phyloP scores from a whole-genome alignment of 2,113 vertebrate genomes.

The Epinephelus cyanopodus region DNA sequence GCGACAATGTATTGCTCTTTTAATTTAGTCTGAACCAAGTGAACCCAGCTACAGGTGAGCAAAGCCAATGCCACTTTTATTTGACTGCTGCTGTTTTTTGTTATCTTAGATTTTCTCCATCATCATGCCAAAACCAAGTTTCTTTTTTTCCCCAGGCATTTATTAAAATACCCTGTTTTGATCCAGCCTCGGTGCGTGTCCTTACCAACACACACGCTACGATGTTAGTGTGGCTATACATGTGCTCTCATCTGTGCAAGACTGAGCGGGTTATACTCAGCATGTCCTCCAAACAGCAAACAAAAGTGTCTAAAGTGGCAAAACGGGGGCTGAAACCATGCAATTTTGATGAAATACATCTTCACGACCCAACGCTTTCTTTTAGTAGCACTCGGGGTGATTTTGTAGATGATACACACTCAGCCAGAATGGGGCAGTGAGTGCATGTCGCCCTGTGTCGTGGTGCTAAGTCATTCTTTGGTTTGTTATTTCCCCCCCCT shows the following conservation, averaged over 20 bases:
- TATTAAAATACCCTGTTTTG: background rate
- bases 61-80: background rate
- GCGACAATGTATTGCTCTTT: background rate
- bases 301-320: constrained; percentile 38
- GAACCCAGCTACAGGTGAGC: background rate
- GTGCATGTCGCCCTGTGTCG: constrained; percentile 23
- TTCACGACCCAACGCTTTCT: constrained; percentile 34
- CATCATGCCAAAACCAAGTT: background rate
- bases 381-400: constrained; percentile 33
- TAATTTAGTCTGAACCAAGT: background rate
- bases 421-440: constrained; percentile 16
- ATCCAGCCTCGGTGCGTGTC: background rate
- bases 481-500: background rate
- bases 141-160: background rate
- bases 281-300: constrained; percentile 36
- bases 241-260: constrained; percentile 17
- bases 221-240: background rate
- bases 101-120: background rate
- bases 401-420: constrained; percentile 37
- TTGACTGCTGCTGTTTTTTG: background rate
- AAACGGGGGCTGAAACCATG: constrained; percentile 28
- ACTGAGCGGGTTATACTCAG: background rate
- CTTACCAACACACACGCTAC: background rate
- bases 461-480: constrained; percentile 48
- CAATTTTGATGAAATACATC: constrained; percentile 54